Percentiles rank a stretch among this genome's conserved stretches.
Conservation (phyloP, 2,888 invertebrate species). For the Tachina lurida region DNA sequence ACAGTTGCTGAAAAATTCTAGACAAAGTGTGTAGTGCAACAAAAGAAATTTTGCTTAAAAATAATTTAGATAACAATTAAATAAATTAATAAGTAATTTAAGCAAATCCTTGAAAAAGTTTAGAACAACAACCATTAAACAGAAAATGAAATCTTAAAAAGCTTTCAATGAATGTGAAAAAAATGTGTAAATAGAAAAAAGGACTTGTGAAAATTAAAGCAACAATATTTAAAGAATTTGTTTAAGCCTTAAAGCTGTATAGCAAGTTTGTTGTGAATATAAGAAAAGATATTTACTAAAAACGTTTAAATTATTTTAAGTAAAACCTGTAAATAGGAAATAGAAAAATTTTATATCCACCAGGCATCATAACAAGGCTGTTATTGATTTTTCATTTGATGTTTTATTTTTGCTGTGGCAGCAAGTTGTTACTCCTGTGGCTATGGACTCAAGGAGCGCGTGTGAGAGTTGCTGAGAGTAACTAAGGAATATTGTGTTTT, state of each 20-base stretch:
- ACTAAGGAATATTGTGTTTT: slow-evolving; percentile 1
- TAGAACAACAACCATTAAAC: slow-evolving; percentile 1
- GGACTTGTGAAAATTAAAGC: neutral
- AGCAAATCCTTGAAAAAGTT: neutral
- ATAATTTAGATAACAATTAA: slow-evolving; percentile 5
- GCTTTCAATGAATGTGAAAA: neutral
- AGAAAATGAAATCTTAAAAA: neutral
- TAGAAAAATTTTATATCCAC: slow-evolving; percentile 24
- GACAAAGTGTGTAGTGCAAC: slow-evolving; percentile 63
- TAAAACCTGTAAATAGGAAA: slow-evolving; percentile 11
- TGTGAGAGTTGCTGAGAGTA: slow-evolving; percentile 22
- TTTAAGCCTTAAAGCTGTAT: neutral
- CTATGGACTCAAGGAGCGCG: neutral
- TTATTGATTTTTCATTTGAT: slow-evolving; percentile 69
- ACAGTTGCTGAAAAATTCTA: slow-evolving; percentile 70
- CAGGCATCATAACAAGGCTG: slow-evolving; percentile 65
- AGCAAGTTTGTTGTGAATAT: neutral
- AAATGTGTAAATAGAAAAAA: neutral
- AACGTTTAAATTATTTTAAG: neutral
- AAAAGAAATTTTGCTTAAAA: slow-evolving; percentile 27
- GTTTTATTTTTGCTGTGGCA: slow-evolving; percentile 43
- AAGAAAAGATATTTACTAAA: neutral
- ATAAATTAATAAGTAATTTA: slow-evolving; percentile 36
- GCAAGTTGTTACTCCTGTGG: slow-evolving; percentile 47
- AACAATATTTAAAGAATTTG: neutral